A percentile compares a stretch with the other conserved stretches of the same genome.
Conservation (phyloP, 2,113 vertebrate genomes). For the Gulo gulo region DNA sequence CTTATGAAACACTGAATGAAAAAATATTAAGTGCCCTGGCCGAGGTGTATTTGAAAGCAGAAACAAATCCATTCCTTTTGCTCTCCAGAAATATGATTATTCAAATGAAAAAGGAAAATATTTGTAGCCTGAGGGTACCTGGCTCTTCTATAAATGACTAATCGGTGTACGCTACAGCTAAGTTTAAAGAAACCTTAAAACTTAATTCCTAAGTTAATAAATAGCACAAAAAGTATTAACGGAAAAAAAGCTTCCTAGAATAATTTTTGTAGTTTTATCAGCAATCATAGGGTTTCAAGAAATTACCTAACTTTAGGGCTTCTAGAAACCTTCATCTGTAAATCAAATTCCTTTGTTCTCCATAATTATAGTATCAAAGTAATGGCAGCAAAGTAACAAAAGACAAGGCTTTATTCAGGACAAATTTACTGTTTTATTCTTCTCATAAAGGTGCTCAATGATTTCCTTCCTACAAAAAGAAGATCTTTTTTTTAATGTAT, state of each 20-base stretch:
- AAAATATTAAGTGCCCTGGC: not conserved
- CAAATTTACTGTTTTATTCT: constrained; percentile 9
- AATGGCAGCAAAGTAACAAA: not conserved
- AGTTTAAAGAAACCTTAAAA: constrained; percentile 33
- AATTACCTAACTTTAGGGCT: constrained; percentile 22
- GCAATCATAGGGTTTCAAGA: not conserved
- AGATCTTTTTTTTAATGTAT: not conserved
- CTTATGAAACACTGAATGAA: not conserved
- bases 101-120: constrained; percentile 27
- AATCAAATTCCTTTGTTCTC: not conserved
- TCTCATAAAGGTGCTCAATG: not conserved
- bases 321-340: not conserved
- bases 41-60: not conserved
- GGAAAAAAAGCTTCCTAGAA: not conserved
- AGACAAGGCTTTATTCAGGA: not conserved
- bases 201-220: not conserved
- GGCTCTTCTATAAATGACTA: not conserved
- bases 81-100: not conserved
- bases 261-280: constrained; percentile 44
- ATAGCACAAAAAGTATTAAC: not conserved
- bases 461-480: not conserved
- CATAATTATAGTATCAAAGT: not conserved
- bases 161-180: constrained; percentile 21
- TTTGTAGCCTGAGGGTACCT: not conserved
- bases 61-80: not conserved